Base-by-base conservation (phyloP, 1,140 invertebrate species). In the Drosophila trapezifrons region DNA sequence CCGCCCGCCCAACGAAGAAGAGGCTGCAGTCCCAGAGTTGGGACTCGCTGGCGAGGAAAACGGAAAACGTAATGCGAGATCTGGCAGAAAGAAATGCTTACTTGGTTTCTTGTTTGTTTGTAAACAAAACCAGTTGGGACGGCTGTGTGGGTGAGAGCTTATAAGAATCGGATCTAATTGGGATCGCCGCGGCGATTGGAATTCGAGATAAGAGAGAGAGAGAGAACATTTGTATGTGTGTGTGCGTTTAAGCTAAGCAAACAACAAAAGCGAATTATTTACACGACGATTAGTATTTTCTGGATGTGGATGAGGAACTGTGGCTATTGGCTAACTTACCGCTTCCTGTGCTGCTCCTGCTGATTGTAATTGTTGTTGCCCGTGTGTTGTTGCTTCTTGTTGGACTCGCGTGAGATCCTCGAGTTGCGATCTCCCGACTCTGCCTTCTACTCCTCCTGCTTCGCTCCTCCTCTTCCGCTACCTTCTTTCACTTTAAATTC, bases 41-140 rank as follows among this genome's bases (percentile, higher is more conserved):
- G 20, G 42, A 29, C 66, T 72, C 43, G 17, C 67, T 51, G 54
- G 45, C 66, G 35, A 52, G 69, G 64, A 71, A 29, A 10, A 29
- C 9, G 69, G 60, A 71, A 76, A 64, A 58, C 15, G 40, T 57
- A 67, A 80, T 77, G 69, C n/a, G 25, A 52, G 64, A 65, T n/a
- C n/a, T 69, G 35, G 40, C 29, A 27, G 40, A 75, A 80, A 62
- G 47, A 78, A 86, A 62, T 54, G 67, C 65, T 87, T 59, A 60
- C 76, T 86, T 72, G 78, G 75, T 70, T 73, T 67, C 57, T 60
- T 37, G 55, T 63, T 76, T 87, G 83, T 82, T 87, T 80, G 84
- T 87, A 89, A 87, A 87, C 83, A 87, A 89, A 85, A 83, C 84
- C 76, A 89, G 84, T 87, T 89, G 69, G 20, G 55, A 32, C 37